Percentiles rank a stretch among this genome's conserved stretches.
Evolutionary conservation across 2,797 vertebrate species (phyloP).

Genomic region (Pangasius krempfi): DNA sequence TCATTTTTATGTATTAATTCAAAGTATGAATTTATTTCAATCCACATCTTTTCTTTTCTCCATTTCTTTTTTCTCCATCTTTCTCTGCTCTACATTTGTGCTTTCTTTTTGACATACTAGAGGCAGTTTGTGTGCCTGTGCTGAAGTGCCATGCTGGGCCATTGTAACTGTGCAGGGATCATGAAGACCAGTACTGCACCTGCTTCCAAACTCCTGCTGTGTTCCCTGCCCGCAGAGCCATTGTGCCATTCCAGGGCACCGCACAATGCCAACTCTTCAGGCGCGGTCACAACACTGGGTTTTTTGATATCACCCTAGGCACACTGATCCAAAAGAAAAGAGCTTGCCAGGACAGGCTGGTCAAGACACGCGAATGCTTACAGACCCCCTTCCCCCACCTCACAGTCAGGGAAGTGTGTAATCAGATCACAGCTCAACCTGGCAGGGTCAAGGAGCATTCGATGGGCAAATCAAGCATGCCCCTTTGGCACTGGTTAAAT

Average conservation of each 20-base stretch:
- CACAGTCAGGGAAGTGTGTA: constrained; percentile 62
- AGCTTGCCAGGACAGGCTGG: constrained; percentile 57
- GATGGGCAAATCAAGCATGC: constrained; percentile 60
- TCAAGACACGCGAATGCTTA: constrained; percentile 62
- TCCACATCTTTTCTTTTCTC: neutral
- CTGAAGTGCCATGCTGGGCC: constrained; percentile 67
- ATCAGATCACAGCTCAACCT: constrained; percentile 61
- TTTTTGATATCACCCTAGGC: constrained; percentile 66
- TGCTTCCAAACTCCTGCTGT: constrained; percentile 64
- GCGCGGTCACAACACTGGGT: constrained; percentile 60
- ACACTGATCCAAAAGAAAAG: constrained; percentile 64
- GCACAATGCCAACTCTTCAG: constrained; percentile 63
- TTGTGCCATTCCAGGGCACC: constrained; percentile 65
- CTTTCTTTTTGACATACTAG: constrained; percentile 23
- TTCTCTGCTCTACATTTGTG: constrained; percentile 17
- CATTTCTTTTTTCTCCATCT: constrained; percentile 5
- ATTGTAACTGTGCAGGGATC: constrained; percentile 63
- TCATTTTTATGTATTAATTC: constrained; percentile 42
- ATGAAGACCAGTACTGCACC: constrained; percentile 60
- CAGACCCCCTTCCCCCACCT: constrained; percentile 63
- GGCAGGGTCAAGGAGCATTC: constrained; percentile 53
- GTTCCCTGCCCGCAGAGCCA: constrained; percentile 71
- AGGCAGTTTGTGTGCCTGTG: constrained; percentile 54
- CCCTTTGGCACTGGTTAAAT: constrained; percentile 29
- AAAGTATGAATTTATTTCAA: constrained; percentile 35